These are phyloP conservation scores for Okapia johnstoni DNA, from an alignment of 2,113 vertebrate genomes.

Conservation along the genomic window DNA sequence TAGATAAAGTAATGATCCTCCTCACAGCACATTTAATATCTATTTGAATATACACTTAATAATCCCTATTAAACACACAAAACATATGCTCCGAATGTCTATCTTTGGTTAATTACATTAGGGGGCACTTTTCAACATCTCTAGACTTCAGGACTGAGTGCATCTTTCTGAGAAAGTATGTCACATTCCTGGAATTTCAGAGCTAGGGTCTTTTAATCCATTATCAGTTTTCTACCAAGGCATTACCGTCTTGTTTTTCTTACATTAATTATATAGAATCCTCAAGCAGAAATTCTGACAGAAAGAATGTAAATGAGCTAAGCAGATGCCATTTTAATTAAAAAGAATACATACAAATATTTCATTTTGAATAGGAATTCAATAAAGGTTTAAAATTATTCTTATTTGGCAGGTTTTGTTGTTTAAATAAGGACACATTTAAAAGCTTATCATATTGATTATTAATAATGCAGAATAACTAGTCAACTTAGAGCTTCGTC, in stretches of 20 bases:
- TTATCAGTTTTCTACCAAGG: conserved; percentile 73
- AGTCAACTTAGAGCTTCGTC: conserved; percentile 14
- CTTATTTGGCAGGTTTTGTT: conserved; percentile 49
- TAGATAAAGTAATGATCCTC: neutral
- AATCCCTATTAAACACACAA: neutral
- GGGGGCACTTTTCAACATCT: conserved; percentile 24
- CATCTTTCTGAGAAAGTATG: conserved; percentile 62
- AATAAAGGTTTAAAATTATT: conserved; percentile 45
- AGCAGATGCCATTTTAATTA: conserved; percentile 67
- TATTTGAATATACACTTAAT: neutral
- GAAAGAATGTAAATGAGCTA: conserved; percentile 73
- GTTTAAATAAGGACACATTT: conserved; percentile 61
- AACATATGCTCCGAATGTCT: neutral
- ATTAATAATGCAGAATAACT: conserved; percentile 37
- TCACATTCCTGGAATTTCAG: conserved; percentile 69
- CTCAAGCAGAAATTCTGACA: conserved; percentile 73
- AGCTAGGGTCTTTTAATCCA: conserved; percentile 69
- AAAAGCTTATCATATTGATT: conserved; percentile 49
- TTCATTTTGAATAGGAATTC: conserved; percentile 41
- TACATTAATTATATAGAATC: conserved; percentile 79
- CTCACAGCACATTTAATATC: neutral
- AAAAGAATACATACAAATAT: conserved; percentile 50
- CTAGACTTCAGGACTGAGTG: conserved; percentile 46
- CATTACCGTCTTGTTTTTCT: conserved; percentile 75
- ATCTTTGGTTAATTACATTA: conserved; percentile 50